These are phyloP conservation scores for Peromyscus attwateri DNA, from an alignment of 2,797 vertebrate species.

Conservation along the genomic window DNA sequence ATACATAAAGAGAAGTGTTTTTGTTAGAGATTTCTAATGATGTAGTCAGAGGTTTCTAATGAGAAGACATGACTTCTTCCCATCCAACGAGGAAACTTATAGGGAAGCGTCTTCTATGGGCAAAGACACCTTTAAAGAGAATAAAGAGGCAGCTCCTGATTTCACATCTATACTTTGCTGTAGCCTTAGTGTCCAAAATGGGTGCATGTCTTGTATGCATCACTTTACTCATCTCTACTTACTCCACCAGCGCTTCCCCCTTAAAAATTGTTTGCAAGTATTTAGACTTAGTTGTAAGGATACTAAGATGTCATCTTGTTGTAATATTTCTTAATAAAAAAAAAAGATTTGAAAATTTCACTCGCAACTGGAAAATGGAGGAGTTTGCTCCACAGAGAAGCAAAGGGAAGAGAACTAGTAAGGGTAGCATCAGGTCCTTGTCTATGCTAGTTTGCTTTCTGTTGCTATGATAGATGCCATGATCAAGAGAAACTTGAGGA, in stretches of 20 bases:
- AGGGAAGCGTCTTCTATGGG: background rate
- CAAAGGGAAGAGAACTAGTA: background rate
- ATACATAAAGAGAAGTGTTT: background rate
- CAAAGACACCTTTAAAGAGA: background rate
- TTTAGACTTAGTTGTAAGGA: background rate
- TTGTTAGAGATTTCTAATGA: background rate
- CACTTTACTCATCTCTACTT: background rate
- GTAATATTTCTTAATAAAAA: background rate
- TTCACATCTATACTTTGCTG: background rate
- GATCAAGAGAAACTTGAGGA: background rate
- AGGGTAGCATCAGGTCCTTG: background rate
- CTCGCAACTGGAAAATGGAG: background rate
- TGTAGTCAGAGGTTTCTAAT: background rate
- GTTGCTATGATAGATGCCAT: background rate
- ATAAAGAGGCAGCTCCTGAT: background rate
- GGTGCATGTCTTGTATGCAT: rapidly evolving
- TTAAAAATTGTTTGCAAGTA: background rate
- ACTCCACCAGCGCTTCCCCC: background rate
- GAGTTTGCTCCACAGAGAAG: background rate
- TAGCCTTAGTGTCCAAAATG: background rate
- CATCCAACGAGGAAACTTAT: background rate
- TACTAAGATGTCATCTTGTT: background rate
- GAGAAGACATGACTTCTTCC: background rate
- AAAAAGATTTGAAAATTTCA: background rate
- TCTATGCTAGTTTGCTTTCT: background rate